Conservation (phyloP, 1,140 invertebrate species). For the Linepithema humile region DNA sequence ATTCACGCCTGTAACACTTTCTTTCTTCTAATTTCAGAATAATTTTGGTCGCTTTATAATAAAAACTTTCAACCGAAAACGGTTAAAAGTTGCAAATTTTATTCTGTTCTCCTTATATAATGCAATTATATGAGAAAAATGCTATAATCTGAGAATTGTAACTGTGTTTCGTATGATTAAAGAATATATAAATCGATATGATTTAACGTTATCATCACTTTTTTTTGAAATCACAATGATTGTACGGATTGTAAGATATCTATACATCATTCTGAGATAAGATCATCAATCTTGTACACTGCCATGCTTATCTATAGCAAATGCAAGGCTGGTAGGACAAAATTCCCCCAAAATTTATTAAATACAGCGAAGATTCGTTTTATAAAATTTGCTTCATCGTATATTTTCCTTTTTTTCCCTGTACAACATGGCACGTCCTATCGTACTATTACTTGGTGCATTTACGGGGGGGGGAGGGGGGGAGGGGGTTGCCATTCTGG, state of each 20-base stretch:
- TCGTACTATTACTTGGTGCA: constrained; percentile 71
- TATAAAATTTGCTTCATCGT: constrained; percentile 59
- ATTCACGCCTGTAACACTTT: background rate
- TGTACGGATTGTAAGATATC: background rate
- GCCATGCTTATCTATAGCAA: constrained; percentile 18
- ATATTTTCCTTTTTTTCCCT: constrained; percentile 70
- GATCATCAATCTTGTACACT: constrained; percentile 45
- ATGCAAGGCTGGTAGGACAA: constrained; percentile 15
- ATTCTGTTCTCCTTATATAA: too few species aligned
- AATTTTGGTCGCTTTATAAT: constrained; percentile 25
- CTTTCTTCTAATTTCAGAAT: background rate
- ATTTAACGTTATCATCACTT: background rate
- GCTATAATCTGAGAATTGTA: background rate
- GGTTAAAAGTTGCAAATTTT: too few species aligned
- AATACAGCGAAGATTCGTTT: constrained; percentile 37
- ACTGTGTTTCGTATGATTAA: background rate
- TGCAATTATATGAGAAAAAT: constrained; percentile 24
- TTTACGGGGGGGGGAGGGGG: too few species aligned
- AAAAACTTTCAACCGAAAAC: too few species aligned
- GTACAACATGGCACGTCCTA: constrained; percentile 84
- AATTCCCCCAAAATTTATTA: background rate
- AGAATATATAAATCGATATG: background rate
- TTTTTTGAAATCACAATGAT: background rate
- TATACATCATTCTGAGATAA: background rate
- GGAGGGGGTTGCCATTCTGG: constrained; percentile 9